phyloP scores from a whole-genome alignment of 2,113 vertebrate genomes.

The Platysternon megacephalum region DNA sequence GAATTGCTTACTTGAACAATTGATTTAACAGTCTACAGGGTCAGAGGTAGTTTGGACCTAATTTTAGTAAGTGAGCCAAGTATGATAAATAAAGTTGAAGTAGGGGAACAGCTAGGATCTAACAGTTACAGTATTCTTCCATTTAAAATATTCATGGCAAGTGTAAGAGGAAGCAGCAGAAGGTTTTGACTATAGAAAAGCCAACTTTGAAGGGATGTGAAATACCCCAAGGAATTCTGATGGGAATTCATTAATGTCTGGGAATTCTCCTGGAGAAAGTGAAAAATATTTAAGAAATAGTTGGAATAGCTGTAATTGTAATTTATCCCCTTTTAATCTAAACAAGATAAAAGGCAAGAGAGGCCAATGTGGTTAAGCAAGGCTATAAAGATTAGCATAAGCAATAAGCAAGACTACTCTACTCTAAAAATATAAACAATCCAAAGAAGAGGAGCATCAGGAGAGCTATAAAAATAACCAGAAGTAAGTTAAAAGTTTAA shows the following conservation, averaged over 20 bases:
- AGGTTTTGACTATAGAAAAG: background rate
- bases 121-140: background rate
- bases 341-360: background rate
- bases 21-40: background rate
- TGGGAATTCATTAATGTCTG: background rate
- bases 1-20: background rate
- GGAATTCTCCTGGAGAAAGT: background rate
- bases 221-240: background rate
- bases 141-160: background rate
- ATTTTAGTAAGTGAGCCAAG: background rate
- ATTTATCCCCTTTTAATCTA: background rate
- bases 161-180: background rate
- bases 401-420: background rate
- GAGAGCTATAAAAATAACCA: background rate
- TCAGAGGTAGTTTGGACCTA: background rate
- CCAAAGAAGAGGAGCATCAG: background rate
- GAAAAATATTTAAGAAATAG: background rate
- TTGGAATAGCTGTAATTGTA: background rate
- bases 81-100: background rate
- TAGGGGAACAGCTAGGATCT: background rate
- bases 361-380: background rate
- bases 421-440: background rate
- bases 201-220: background rate
- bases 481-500: background rate
- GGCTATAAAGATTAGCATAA: background rate